A percentile compares a stretch with the other conserved stretches of the same genome.
These are phyloP conservation scores for Lissocephala sabroskyi DNA, from an alignment of 2,888 invertebrate species.

Conservation along the genomic window DNA sequence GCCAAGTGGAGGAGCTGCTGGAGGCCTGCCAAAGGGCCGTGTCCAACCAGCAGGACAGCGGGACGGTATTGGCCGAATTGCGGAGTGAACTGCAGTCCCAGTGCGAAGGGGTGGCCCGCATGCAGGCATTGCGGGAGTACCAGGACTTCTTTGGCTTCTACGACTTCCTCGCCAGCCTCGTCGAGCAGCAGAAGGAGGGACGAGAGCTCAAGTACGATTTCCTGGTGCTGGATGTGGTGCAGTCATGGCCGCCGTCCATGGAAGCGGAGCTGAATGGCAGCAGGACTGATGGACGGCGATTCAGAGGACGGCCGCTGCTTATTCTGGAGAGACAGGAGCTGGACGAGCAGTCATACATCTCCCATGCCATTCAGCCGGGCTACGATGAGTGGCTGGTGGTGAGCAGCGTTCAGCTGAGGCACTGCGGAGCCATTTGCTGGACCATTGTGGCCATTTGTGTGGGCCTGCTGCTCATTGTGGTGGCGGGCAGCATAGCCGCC, in stretches of 20 bases:
- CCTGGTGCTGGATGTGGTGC: slow-evolving; percentile 70
- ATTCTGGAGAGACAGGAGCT: slow-evolving; percentile 69
- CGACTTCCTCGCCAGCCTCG: slow-evolving; percentile 67
- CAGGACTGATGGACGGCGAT: slow-evolving; percentile 9
- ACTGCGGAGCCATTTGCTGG: slow-evolving; percentile 71
- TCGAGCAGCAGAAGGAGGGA: slow-evolving; percentile 4
- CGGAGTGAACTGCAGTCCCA: slow-evolving; percentile 2
- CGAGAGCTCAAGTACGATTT: slow-evolving; percentile 68
- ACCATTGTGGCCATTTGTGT: slow-evolving; percentile 67
- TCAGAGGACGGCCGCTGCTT: slow-evolving; percentile 71
- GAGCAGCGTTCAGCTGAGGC: slow-evolving; percentile 64
- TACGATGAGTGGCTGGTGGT: slow-evolving; percentile 71
- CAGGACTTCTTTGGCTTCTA: slow-evolving; percentile 71
- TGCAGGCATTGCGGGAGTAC: slow-evolving; percentile 56
- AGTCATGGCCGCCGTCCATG: slow-evolving; percentile 18
- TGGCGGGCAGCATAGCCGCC: slow-evolving; percentile 68
- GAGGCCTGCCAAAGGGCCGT: slow-evolving; percentile 8
- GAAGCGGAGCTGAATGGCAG: slow-evolving; percentile 18
- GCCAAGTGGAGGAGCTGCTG: slow-evolving; percentile 15
- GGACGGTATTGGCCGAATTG: slow-evolving; percentile 2
- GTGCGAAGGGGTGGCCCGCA: slow-evolving; percentile 16
- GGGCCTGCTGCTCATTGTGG: slow-evolving; percentile 61
- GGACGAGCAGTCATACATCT: slow-evolving; percentile 61
- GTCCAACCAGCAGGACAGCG: neutral
- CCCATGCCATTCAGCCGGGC: slow-evolving; percentile 70